A percentile compares a stretch with the other conserved stretches of the same genome.
phyloP scores from a whole-genome alignment of 2,113 vertebrate species.

The Brachyhypopomus gauderio region DNA sequence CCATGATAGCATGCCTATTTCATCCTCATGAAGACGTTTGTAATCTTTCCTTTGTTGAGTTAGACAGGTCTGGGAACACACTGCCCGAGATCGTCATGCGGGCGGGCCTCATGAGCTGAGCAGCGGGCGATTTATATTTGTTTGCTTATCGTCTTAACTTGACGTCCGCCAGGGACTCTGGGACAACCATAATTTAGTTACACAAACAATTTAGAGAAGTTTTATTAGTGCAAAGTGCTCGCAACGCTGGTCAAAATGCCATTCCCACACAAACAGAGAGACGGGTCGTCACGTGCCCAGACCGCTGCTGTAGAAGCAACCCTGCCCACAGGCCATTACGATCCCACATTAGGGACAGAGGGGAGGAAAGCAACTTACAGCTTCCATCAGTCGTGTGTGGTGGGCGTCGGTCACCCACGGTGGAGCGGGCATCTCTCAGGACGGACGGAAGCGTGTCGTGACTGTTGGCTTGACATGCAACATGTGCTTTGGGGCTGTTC shows the following conservation, averaged over 20 bases:
- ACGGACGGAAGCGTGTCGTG: background rate
- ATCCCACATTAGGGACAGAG: conserved; percentile 39
- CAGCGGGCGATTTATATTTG: conserved; percentile 71
- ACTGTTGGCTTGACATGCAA: background rate
- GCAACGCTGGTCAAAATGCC: background rate
- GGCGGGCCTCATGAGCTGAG: conserved; percentile 49
- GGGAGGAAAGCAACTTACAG: background rate
- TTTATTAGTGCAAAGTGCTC: conserved; percentile 71
- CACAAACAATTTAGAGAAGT: conserved; percentile 74
- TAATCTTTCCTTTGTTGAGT: conserved; percentile 50
- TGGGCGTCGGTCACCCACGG: background rate
- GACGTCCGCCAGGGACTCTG: conserved; percentile 61
- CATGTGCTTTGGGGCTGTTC: background rate
- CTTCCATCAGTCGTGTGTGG: conserved; percentile 16
- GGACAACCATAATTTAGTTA: conserved; percentile 68
- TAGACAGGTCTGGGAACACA: conserved; percentile 30
- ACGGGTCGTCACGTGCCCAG: too few relatives aligned
- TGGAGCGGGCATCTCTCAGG: background rate
- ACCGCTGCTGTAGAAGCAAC: background rate
- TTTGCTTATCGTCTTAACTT: conserved; percentile 75
- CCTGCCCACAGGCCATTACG: conserved; percentile 49
- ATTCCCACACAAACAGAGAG: conserved; percentile 46
- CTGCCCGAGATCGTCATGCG: conserved; percentile 56
- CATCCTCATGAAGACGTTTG: conserved; percentile 52
- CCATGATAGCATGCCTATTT: conserved; percentile 38